These are phyloP conservation scores for Oreochromis spilurus DNA, from an alignment of 2,113 vertebrate genomes.

Conservation along the genomic window DNA sequence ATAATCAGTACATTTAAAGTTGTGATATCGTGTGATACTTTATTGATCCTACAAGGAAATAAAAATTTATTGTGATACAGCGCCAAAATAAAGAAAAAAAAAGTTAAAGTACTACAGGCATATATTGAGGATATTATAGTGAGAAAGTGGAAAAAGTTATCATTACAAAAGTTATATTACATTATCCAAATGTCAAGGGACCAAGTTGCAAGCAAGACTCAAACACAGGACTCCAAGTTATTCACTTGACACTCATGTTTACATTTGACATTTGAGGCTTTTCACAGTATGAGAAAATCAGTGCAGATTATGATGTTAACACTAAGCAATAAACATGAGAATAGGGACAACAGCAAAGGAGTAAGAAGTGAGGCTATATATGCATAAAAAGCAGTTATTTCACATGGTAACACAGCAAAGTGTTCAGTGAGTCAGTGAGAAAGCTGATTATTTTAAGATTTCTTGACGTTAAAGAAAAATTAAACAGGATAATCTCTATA, in stretches of 20 bases:
- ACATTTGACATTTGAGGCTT: neutral
- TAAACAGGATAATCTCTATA: neutral
- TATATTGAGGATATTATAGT: neutral
- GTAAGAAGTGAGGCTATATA: neutral
- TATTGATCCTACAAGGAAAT: neutral
- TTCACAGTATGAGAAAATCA: neutral
- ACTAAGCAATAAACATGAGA: neutral
- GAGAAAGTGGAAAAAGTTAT: neutral
- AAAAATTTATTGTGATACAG: fast-evolving
- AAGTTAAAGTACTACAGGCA: fast-evolving
- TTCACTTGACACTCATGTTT: neutral
- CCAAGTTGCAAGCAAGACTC: neutral
- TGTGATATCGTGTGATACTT: neutral
- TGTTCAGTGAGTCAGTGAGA: fast-evolving
- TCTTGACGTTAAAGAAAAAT: neutral
- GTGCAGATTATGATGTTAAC: fast-evolving
- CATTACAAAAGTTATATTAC: neutral
- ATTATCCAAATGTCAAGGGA: neutral
- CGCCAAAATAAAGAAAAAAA: neutral
- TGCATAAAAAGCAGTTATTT: neutral
- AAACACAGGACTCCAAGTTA: neutral
- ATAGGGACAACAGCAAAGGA: neutral
- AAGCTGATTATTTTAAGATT: neutral
- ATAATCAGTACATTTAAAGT: neutral
- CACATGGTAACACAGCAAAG: neutral